Base-by-base conservation (phyloP, 2,797 vertebrate genomes). In the Tenualosa ilisha region DNA sequence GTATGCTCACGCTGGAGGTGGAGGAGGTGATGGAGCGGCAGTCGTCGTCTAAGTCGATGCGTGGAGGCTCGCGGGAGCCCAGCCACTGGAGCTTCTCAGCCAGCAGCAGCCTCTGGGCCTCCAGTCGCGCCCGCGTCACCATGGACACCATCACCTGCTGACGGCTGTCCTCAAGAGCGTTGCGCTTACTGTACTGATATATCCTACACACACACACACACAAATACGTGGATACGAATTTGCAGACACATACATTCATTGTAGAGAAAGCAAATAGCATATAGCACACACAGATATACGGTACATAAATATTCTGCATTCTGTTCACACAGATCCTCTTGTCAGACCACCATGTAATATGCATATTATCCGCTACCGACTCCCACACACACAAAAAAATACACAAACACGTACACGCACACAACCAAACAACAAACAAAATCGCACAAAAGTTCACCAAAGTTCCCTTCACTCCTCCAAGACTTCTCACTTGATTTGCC, bases 181-280 rank as follows among this genome's bases (percentile, higher is more conserved):
- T 97, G 83, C 92, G 95, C 93, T 96, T 97, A 83, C 96, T 95
- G 94, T 99, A 94, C 91, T 97, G 94, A 90, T 97, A 96, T 81
- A 98, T 94, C 90, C 98, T 99, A 91, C 17, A 5, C 17, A 50
- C 56, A 59, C 56, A 59, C 20, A 59, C 17, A 20, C 54, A 56
- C 54, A 20, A 13, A 20, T 15, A 20, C 54, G 5, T 13, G 13
- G 13, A 20, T 13, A 56, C 54, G 5, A 13, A 17, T 13, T 2
- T 13, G 17, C 54, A 59, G 17, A 59, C 54, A 59, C 54, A 59
- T 13, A 72, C 65, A 59, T 22, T 59, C 22, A 22, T 22, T 59
- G 4, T n/a, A 59, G 22, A 7, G 31, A 37, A 15, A 37, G 31
- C 63, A 31, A 24, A 26, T 15, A 40, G n/a, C 9, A 40, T 6